Base-by-base conservation (phyloP, 2,113 vertebrate species). In the Copsychus sechellarum region DNA sequence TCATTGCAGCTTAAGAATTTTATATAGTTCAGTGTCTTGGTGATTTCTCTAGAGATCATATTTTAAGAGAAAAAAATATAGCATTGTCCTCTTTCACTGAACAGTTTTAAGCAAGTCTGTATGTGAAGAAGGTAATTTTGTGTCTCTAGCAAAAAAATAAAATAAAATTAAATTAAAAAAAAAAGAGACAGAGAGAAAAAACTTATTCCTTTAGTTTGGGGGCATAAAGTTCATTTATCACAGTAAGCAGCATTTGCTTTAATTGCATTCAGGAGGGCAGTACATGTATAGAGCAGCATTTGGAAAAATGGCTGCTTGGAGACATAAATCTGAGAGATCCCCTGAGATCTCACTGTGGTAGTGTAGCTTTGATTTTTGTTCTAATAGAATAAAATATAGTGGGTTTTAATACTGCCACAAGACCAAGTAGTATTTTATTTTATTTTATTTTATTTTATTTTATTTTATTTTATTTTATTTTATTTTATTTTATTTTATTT, bases 231-330 rank as follows among this genome's bases (percentile, higher is more conserved):
- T 82, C 25, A 8, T 28, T 72, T 71, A 72, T 69, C 16, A 38
- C 16, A 38, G 50, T 51, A 51, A 51, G 66, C 28, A 45, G 18
- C 28, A 36, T 66, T 73, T 53, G 33, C n/a, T 90, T 48, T 91
- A 76, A 64, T 45, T 53, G 14, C 23, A 2, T 36, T 62, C 36
- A 56, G 86, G 66, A 78, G n/a, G 42, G 19, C 21, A 73, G 33
- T 24, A 17, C 7, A 6, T 57, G 26, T 34, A 31, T 14, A 22
- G 60, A 80, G 79, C 88, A 92, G 71, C 51, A 36, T 70, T 81
- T 66, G 51, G 47, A 74, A 93, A 92, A 90, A 96, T 88, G 92
- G 88, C 96, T 90, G 76, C 86, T 90, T 33, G 6, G 34, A 95
- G 64, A 38, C 33, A 54, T 61, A 80, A 69, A 83, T 58, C 38